Base-by-base conservation (phyloP, 2,113 vertebrate genomes). In the Eidolon helvum region DNA sequence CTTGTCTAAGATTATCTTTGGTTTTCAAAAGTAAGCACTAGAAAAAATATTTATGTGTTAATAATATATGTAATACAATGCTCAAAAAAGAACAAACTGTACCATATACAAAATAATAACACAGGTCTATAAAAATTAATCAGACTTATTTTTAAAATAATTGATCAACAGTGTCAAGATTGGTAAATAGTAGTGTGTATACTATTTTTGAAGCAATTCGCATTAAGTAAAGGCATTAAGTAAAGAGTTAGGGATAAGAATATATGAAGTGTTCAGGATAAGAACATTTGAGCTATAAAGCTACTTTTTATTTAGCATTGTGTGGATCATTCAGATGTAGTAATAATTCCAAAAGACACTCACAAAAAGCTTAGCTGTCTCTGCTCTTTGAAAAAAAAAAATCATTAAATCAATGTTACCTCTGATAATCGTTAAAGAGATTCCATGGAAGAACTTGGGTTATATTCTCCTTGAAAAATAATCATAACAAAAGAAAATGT, bases 401-500 rank as follows among this genome's bases (percentile, higher is more conserved):
- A 75, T 22, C 10, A 74, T 30, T 55, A 92, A 84, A n/a, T 89
- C 21, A 66, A 6, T 71, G 22, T 69, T 94, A 90, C 11, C 16
- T 38, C 40, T 40, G 78, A 75, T 75, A 74, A 87, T 33, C 30
- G 90, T 72, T 78, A 48, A 85, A 72, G 22, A 86, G 15, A 88
- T 50, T 72, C 18, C 78, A 28, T 89, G 48, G 18, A 80, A 93
- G 30, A 85, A 24, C 78, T 18, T 66, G 35, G 28, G 59, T 90
- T 57, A 66, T 93, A 43, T 94, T 90, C 94, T 69, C 12, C 74
- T 85, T 97, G 68, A 86, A 87, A 35, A 83, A 65, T 71, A 75
- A 91, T 30, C 71, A 61, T 68, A 68, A 28, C 2, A 72, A 91
- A 63, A 93, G 28, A 43, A 63, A 88, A 94, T 45, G 9, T 59